A percentile compares a stretch with the other conserved stretches of the same genome.
These are phyloP conservation scores for Lepetodrilus schrolli DNA, from an alignment of 2,888 invertebrate species.

Conservation along the genomic window DNA sequence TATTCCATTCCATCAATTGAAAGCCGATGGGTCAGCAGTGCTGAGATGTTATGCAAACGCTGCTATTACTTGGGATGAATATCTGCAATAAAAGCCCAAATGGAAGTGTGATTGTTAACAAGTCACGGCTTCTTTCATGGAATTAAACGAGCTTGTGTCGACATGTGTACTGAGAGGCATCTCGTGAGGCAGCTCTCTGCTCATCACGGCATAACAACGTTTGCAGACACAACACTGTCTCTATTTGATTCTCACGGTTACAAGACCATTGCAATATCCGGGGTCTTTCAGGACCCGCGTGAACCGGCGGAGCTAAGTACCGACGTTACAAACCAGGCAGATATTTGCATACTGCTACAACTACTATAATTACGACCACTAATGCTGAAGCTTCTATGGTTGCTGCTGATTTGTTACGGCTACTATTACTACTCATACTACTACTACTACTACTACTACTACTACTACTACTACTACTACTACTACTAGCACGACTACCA, in stretches of 20 bases:
- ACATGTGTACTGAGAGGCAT: slow-evolving; percentile 1
- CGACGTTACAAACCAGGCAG: no score
- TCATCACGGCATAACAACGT: background rate
- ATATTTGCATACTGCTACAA: background rate
- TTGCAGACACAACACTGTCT: slow-evolving; percentile 15
- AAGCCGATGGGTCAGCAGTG: slow-evolving; percentile 10
- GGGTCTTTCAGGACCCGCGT: background rate
- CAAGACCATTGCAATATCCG: background rate
- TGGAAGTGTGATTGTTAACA: background rate
- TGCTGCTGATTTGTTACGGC: background rate
- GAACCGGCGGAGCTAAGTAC: no score
- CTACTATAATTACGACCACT: background rate
- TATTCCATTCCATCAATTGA: slow-evolving; percentile 9
- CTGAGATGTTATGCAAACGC: slow-evolving; percentile 23
- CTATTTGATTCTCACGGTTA: slow-evolving; percentile 1
- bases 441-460: slow-evolving; percentile 1
- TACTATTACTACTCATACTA: background rate
- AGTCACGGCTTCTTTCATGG: slow-evolving; percentile 13
- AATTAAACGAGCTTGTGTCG: slow-evolving; percentile 18
- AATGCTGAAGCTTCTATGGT: background rate
- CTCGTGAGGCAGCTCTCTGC: background rate
- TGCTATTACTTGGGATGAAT: slow-evolving; percentile 18
- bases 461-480: background rate
- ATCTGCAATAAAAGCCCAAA: slow-evolving; percentile 17
- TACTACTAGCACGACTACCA: background rate